Evolutionary conservation across 92 coral and sea anemone genomes (phyloP), one percentile per base, ranked within the genome.

Genomic region (Pocillopora meandrina): DNA sequence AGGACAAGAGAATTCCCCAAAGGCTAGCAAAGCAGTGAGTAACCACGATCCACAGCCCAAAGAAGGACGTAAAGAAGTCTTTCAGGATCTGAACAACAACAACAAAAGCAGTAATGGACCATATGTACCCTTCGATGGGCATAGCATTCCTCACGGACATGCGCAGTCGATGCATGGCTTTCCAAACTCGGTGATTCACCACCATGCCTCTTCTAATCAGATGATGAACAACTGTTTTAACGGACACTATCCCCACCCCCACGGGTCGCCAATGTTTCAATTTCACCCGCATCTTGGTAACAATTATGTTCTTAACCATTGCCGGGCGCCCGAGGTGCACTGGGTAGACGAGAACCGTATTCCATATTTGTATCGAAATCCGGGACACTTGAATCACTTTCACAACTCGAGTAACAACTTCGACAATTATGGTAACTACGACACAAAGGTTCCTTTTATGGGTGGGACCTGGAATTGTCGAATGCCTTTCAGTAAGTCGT

Each of bases 321-420:
- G 93, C 23, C 92, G 88, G 8, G 71, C 93, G 52, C 93, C 93
- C 11, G 93, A 92, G 74, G 93, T 94, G n/a, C 93, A 91, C 78
- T 94, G 93, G 93, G 98, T 92, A 19, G 98, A 94, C 80, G 98
- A 94, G 56, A 92, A 94, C 75, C 98, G 76, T 76, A 94, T 94
- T 35, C 98, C 98, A 1, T 94, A 92, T 79, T 80, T 94, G 47
- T 94, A 94, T 59, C 93, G 95, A 57, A 94, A 88, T 69, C 79
- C 86, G 52, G 86, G 83, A 34, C 95, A 82, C 71, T 6, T 90
- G 87, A 89, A 89, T 73, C 92, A 93, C 66, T 92, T 66, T 20
- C 93, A 85, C 71, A 65, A 58, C 71, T 69, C 82, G 17, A 15
- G 75, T 56, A 68, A 82, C 33, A 91, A 85, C 75, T 89, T 71